phyloP scores from a whole-genome alignment of 37 sponge, comb jelly and placozoan species.

The Crambe crambe region DNA sequence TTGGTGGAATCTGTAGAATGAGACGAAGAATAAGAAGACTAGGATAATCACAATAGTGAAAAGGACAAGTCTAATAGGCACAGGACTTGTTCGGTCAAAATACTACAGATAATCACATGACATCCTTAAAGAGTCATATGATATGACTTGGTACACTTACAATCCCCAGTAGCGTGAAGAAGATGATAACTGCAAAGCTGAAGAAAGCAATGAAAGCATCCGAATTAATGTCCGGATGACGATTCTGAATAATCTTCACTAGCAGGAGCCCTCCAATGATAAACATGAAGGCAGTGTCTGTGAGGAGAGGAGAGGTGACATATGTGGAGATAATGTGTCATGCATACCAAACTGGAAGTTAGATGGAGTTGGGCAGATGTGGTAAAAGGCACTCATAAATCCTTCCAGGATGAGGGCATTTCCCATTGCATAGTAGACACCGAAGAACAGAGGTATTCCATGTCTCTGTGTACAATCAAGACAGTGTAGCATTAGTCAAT shows the following conservation, averaged over 20 bases:
- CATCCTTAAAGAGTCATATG: neutral
- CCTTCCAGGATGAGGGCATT: constrained; percentile 73
- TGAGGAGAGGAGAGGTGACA: neutral
- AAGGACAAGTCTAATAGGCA: constrained; percentile 26
- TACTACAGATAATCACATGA: constrained; percentile 33
- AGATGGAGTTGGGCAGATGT: constrained; percentile 87
- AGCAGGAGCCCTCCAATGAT: constrained; percentile 86
- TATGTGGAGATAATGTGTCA: neutral
- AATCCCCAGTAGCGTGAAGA: constrained; percentile 81
- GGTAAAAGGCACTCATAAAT: constrained; percentile 84
- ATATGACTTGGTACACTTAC: constrained; percentile 29
- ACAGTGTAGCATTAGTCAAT: neutral
- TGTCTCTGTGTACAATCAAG: constrained; percentile 15
- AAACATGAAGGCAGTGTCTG: constrained; percentile 96
- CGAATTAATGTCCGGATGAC: constrained; percentile 91
- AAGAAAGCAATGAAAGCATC: constrained; percentile 89
- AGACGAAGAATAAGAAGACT: constrained; percentile 39
- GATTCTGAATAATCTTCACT: constrained; percentile 80
- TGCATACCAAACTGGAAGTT: constrained; percentile 93
- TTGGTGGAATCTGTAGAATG: constrained; percentile 62
- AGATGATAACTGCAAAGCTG: constrained; percentile 79
- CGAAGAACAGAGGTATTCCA: constrained; percentile 88
- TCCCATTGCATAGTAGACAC: constrained; percentile 91
- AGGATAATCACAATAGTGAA: constrained; percentile 17
- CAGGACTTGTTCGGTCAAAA: constrained; percentile 23